Base-by-base conservation (phyloP, 53 echinoderm and acorn worm genomes). In the Paelopatides confundens region DNA sequence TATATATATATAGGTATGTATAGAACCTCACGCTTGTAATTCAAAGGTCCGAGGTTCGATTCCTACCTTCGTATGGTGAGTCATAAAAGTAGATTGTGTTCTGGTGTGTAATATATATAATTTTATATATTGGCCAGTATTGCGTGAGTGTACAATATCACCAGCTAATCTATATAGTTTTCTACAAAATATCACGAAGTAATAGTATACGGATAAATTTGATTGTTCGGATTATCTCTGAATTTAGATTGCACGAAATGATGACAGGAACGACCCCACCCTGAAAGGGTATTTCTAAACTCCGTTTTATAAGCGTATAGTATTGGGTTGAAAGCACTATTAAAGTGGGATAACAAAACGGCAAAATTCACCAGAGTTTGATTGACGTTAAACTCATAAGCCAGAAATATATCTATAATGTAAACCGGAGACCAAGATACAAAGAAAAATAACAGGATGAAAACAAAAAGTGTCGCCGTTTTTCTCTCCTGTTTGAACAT, bases 321-420 rank as follows among this genome's bases (percentile, higher is more conserved):
- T 8, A 91, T 77, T 14, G 91, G 91, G 38, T 91, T 91, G 69
- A 91, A 86, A 23, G 91, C 91, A 66, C 91, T 91, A 69, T 91
- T 91, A 62, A 91, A 91, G 29, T 91, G 91, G 11, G 86, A 86
- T 32, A 91, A 48, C 4, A 91, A 64, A 7, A 91, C 91, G 9
- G 91, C 87, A 8, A 91, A 63, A 70, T 91, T 91, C 17, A 91
- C 69, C 9, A 87, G n/a, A 15, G 76, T 65, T 37, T 86, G 91
- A 77, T 87, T 86, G 13, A 91, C 65, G 11, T 86, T n/a, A n/a
- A 86, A 37, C 8, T 40, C 62, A 47, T 77, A 87, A 4, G 82
- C 91, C 4, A 91, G 27, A 11, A 86, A 77, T 10, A 71, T 91
- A 35, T 91, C 91, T 0, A 91, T 17, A 10, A 81, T 87, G 69